phyloP scores from a whole-genome alignment of 1,140 invertebrate genomes.

The Harlomillsia oculata region DNA sequence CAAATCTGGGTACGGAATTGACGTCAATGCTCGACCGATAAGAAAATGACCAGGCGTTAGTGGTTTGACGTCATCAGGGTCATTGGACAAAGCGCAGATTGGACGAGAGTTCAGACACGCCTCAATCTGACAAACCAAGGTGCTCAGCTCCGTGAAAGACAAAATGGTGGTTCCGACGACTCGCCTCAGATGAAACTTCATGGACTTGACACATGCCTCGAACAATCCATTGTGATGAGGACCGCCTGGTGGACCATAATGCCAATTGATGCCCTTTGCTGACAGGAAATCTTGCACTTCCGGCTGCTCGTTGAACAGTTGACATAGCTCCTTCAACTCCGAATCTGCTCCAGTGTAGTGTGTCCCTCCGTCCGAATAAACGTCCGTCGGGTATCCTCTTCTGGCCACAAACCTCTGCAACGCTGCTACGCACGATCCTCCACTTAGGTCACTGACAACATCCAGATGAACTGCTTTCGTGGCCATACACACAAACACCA shows the following conservation, averaged over 20 bases:
- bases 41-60: slow-evolving; percentile 35
- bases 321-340: slow-evolving; percentile 7
- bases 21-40: slow-evolving; percentile 17
- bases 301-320: not conserved
- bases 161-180: not conserved
- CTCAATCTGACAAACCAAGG: slow-evolving; percentile 36
- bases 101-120: slow-evolving; percentile 37
- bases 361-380: slow-evolving; percentile 41
- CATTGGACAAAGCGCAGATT: slow-evolving; percentile 27
- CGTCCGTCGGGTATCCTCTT: slow-evolving; percentile 34
- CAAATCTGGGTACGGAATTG: slow-evolving; percentile 2
- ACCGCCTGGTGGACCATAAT: slow-evolving; percentile 36
- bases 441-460: slow-evolving; percentile 39
- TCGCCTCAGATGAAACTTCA: slow-evolving; percentile 15
- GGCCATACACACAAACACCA: slow-evolving; percentile 42
- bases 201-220: slow-evolving; percentile 30
- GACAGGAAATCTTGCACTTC: not conserved
- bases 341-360: slow-evolving; percentile 39
- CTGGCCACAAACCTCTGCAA: slow-evolving; percentile 40
- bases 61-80: slow-evolving; percentile 36
- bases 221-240: slow-evolving; percentile 37
- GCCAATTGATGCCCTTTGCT: slow-evolving; percentile 13
- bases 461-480: slow-evolving; percentile 43
- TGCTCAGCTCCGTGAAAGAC: slow-evolving; percentile 36
- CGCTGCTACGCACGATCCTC: slow-evolving; percentile 40